Evolutionary conservation across 2,797 vertebrate species (phyloP).

Genomic region (Leptoclinus maculatus): DNA sequence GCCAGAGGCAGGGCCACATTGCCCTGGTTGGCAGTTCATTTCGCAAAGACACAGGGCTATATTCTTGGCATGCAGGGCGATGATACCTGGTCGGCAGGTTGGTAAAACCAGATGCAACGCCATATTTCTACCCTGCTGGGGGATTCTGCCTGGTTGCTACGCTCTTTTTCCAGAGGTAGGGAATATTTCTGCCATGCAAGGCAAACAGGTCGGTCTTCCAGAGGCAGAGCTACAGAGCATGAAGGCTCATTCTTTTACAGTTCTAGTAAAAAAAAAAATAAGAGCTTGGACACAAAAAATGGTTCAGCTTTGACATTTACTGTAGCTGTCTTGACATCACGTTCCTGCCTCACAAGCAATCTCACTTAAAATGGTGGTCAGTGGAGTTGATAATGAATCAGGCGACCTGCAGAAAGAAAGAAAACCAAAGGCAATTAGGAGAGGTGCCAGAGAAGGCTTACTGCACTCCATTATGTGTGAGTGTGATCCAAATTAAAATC

Average conservation of each 20-base stretch:
- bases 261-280: background rate
- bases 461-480: slow-evolving; percentile 70
- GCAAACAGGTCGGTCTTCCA: slow-evolving; percentile 23
- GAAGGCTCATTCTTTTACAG: background rate
- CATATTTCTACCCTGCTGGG: background rate
- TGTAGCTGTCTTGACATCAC: slow-evolving; percentile 16
- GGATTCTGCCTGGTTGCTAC: slow-evolving; percentile 22
- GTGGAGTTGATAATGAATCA: slow-evolving; percentile 66
- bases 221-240: slow-evolving; percentile 19
- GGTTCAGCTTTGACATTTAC: slow-evolving; percentile 6
- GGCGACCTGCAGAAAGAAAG: slow-evolving; percentile 60
- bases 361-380: slow-evolving; percentile 52
- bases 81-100: slow-evolving; percentile 23
- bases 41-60: slow-evolving; percentile 13
- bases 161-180: slow-evolving; percentile 17
- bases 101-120: background rate
- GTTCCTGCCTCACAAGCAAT: slow-evolving; percentile 23
- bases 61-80: slow-evolving; percentile 17
- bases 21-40: slow-evolving; percentile 34
- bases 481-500: slow-evolving; percentile 80
- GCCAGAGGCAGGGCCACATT: slow-evolving; percentile 23
- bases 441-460: slow-evolving; percentile 59
- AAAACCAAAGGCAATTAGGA: slow-evolving; percentile 72
- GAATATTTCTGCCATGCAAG: slow-evolving; percentile 28
- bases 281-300: slow-evolving; percentile 7